Evolutionary conservation across 2,797 vertebrate genomes (phyloP).

Genomic region (Myoxocephalus aenaeus): DNA sequence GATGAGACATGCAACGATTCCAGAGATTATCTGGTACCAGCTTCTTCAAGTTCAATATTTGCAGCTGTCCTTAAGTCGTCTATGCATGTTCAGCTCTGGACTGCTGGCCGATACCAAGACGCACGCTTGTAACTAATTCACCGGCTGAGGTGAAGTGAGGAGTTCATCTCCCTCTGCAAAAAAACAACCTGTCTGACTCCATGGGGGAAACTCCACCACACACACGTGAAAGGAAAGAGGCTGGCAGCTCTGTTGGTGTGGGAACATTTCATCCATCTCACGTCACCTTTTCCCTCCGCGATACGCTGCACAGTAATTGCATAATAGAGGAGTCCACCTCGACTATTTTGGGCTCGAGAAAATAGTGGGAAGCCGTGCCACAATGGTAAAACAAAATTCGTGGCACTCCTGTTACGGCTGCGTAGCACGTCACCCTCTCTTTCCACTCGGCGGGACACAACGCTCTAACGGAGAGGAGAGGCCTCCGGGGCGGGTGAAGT

Average conservation of each 20-base stretch:
- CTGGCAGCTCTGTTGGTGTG: constrained; percentile 70
- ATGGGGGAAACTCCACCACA: constrained; percentile 43
- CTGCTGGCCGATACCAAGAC: too few relatives aligned
- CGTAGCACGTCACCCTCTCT: constrained; percentile 67
- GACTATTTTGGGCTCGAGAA: constrained; percentile 65
- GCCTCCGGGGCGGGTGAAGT: constrained; percentile 68
- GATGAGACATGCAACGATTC: background rate
- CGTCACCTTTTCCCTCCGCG: constrained; percentile 79
- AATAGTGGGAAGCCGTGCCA: constrained; percentile 75
- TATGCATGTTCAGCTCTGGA: background rate
- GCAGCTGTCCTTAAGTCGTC: background rate
- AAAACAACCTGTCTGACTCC: constrained; percentile 38
- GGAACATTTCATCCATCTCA: constrained; percentile 81
- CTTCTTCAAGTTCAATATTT: background rate
- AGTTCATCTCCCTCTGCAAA: too few relatives aligned
- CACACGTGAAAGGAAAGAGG: constrained; percentile 65
- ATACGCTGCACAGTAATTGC: constrained; percentile 75
- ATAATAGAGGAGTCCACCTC: constrained; percentile 70
- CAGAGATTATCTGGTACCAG: background rate
- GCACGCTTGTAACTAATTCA: too few relatives aligned
- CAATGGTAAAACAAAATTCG: constrained; percentile 65
- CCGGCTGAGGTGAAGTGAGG: too few relatives aligned
- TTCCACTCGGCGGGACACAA: constrained; percentile 70
- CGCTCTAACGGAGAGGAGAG: constrained; percentile 48
- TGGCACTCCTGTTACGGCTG: constrained; percentile 70